Conservation (phyloP, 1,140 invertebrate species). For the Psilanteris sp. region DNA sequence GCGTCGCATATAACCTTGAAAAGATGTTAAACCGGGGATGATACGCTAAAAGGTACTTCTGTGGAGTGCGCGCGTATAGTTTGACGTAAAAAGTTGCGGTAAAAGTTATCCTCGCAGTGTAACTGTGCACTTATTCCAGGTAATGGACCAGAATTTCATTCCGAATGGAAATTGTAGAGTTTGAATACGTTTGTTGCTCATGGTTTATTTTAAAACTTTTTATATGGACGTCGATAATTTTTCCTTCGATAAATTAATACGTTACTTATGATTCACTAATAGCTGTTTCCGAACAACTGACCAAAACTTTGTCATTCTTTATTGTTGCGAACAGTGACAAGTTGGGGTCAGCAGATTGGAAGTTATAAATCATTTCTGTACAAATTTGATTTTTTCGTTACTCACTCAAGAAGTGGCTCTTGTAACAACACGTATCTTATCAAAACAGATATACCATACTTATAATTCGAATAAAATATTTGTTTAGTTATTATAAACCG, state of each 20-base stretch:
- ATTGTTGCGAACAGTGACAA: too few species aligned
- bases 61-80: slow-evolving; percentile 11
- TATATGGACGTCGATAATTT: neutral
- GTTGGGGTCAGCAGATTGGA: too few species aligned
- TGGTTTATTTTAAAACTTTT: slow-evolving; percentile 9
- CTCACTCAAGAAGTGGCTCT: too few species aligned
- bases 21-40: slow-evolving; percentile 18
- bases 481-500: too few species aligned
- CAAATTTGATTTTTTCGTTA: too few species aligned
- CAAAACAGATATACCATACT: too few species aligned
- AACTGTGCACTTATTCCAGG: slow-evolving; percentile 26
- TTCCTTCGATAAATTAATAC: neutral
- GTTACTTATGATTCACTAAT: too few species aligned
- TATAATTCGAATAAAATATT: too few species aligned
- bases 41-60: slow-evolving; percentile 11
- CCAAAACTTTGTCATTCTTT: too few species aligned
- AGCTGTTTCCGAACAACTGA: too few species aligned
- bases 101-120: slow-evolving; percentile 1
- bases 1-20: slow-evolving; percentile 27
- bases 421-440: too few species aligned
- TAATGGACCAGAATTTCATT: slow-evolving; percentile 17
- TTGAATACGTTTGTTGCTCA: neutral
- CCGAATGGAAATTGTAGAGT: slow-evolving; percentile 5
- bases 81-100: slow-evolving; percentile 30
- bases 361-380: too few species aligned